Evolutionary conservation across 2,888 invertebrate genomes (phyloP).

Genomic region (Frankliniella fusca): DNA sequence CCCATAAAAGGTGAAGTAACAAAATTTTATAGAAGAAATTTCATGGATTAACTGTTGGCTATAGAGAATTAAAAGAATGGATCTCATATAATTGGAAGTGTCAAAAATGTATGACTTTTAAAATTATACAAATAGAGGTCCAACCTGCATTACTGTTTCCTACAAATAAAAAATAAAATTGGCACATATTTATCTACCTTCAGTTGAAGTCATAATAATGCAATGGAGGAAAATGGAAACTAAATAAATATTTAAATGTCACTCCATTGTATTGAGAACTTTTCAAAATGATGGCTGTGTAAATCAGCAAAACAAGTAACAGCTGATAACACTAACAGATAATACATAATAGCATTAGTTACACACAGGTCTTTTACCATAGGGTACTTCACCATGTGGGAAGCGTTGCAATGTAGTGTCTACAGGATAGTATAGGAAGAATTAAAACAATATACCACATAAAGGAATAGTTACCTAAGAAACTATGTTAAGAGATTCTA

Average conservation of each 20-base stretch:
- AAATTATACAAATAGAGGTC: neutral
- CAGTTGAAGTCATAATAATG: neutral
- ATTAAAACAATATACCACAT: neutral
- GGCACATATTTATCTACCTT: neutral
- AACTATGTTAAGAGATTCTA: neutral
- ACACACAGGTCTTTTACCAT: neutral
- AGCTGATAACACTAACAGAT: neutral
- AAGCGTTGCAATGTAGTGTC: neutral
- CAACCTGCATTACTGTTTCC: neutral
- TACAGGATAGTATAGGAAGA: neutral
- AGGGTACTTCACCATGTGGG: neutral
- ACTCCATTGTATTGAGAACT: no score
- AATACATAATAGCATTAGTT: no score
- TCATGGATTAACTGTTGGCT: neutral
- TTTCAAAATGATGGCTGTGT: no score
- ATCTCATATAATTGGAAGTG: neutral
- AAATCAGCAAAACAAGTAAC: neutral
- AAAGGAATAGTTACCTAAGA: neutral
- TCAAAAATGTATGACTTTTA: neutral
- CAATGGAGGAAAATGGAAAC: neutral
- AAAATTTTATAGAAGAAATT: neutral
- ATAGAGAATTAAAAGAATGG: neutral
- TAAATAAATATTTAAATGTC: neutral
- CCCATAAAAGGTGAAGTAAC: neutral
- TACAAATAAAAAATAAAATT: neutral